Conservation (phyloP, 2,113 vertebrate genomes). For the Hypomesus transpacificus region DNA sequence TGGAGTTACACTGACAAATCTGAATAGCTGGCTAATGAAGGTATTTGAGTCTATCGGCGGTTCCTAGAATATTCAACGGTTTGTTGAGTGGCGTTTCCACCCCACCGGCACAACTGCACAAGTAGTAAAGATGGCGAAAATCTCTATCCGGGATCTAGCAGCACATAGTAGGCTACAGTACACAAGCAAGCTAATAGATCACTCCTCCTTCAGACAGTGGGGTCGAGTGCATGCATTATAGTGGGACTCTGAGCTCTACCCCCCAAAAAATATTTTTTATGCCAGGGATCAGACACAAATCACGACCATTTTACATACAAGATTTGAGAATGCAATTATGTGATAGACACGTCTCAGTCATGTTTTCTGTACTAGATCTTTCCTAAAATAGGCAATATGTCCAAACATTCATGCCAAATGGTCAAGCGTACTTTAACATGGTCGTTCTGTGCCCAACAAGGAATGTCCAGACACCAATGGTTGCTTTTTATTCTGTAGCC, state of each 20-base stretch:
- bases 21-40: constrained; percentile 58
- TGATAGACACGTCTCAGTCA: no score
- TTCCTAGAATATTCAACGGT: constrained; percentile 61
- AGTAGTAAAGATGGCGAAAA: constrained; percentile 70
- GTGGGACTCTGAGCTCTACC: background rate
- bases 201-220: constrained; percentile 44
- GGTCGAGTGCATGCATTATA: background rate
- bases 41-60: constrained; percentile 54
- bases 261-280: no score
- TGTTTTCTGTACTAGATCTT: no score
- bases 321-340: no score
- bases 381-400: no score
- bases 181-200: constrained; percentile 61
- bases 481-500: constrained; percentile 30
- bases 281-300: no score
- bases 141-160: constrained; percentile 68
- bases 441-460: no score
- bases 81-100: constrained; percentile 63
- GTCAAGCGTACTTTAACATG: no score
- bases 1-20: constrained; percentile 50
- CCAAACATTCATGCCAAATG: no score
- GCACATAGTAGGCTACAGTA: constrained; percentile 54
- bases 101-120: constrained; percentile 61
- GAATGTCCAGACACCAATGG: no score
- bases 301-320: no score